Evolutionary conservation across 2,797 vertebrate genomes (phyloP).

Genomic region (Coregonus ussuriensis): DNA sequence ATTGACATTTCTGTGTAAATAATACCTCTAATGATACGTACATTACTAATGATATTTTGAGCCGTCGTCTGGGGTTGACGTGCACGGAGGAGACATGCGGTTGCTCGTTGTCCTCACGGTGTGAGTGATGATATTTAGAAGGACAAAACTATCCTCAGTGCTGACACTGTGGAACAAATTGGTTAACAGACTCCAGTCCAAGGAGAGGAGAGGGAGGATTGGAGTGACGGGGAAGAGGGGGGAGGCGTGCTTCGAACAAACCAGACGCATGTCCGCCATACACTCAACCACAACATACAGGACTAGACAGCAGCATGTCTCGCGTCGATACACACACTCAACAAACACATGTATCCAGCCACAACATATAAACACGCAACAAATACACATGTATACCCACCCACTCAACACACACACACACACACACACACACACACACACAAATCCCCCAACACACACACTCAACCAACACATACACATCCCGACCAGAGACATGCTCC

Average conservation of each 20-base stretch:
- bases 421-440: background rate
- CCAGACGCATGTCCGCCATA: background rate
- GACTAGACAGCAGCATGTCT: background rate
- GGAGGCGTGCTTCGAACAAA: background rate
- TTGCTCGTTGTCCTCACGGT: conserved; percentile 54
- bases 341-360: too few species aligned
- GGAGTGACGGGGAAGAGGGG: background rate
- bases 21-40: conserved; percentile 50
- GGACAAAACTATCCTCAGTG: conserved; percentile 16
- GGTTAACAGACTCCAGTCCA: background rate
- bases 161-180: background rate
- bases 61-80: conserved; percentile 37
- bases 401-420: background rate
- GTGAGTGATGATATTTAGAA: conserved; percentile 49
- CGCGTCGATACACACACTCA: background rate
- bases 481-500: background rate
- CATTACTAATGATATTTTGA: conserved; percentile 47
- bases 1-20: conserved; percentile 59
- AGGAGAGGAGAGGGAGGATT: background rate
- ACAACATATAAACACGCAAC: too few species aligned
- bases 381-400: too few species aligned
- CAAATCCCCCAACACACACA: background rate
- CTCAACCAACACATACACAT: background rate
- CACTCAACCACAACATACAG: background rate
- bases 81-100: conserved; percentile 43